phyloP scores from a whole-genome alignment of 2,888 invertebrate genomes.

The Allolobophora icterica region DNA sequence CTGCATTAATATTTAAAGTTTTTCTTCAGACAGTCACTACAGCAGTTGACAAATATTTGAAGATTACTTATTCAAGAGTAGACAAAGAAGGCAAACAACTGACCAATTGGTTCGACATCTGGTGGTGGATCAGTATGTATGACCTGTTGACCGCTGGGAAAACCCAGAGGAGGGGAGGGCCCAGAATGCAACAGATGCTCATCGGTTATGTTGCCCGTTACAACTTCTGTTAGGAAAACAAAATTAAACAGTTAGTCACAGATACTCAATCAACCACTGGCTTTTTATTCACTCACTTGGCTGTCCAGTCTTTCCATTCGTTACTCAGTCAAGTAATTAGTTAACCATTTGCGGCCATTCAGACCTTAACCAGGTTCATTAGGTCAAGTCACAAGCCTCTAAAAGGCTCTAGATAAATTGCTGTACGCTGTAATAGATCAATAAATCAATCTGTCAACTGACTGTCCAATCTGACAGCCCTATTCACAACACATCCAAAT shows the following conservation, averaged over 20 bases:
- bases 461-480: neutral
- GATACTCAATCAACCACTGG: no score
- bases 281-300: no score
- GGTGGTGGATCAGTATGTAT: neutral
- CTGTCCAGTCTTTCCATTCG: no score
- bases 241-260: neutral
- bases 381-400: neutral
- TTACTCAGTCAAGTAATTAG: no score
- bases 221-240: neutral
- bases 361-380: neutral
- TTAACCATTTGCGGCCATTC: no score
- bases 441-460: no score
- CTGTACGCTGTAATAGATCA: neutral
- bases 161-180: neutral
- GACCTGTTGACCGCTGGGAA: constrained; percentile 6
- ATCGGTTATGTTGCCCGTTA: neutral
- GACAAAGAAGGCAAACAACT: neutral
- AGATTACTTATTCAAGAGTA: neutral
- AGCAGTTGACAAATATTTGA: neutral
- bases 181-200: neutral
- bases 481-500: neutral
- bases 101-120: neutral
- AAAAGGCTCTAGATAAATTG: neutral
- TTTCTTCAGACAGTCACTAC: no score
- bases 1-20: no score